Evolutionary conservation across 2,797 vertebrate genomes (phyloP).

Genomic region (Discoglossus pictus): DNA sequence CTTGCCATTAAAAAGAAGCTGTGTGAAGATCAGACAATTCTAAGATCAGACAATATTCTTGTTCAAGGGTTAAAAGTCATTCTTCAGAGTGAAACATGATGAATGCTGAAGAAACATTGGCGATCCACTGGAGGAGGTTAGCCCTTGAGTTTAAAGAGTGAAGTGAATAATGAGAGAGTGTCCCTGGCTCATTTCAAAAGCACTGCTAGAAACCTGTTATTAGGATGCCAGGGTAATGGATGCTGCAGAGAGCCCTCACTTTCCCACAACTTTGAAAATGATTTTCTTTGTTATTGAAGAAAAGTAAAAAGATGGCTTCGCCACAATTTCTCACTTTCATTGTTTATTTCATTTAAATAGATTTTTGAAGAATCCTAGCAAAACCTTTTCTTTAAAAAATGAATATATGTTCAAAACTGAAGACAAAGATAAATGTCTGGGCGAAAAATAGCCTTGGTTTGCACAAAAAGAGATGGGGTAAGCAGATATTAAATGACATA

Average conservation of each 20-base stretch:
- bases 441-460: too few species aligned
- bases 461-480: too few species aligned
- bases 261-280: slow-evolving; percentile 32
- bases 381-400: too few species aligned
- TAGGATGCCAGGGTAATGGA: slow-evolving; percentile 36
- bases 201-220: slow-evolving; percentile 31
- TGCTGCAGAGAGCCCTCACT: slow-evolving; percentile 25
- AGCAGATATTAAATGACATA: too few species aligned
- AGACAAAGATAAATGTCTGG: too few species aligned
- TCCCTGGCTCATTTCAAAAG: slow-evolving; percentile 12
- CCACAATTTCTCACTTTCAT: too few species aligned
- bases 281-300: slow-evolving; percentile 24
- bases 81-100: slow-evolving; percentile 1
- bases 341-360: too few species aligned
- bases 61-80: slow-evolving; percentile 6
- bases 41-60: too few species aligned
- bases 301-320: slow-evolving; percentile 29
- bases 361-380: too few species aligned
- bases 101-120: slow-evolving; percentile 17
- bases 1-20: background rate
- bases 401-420: too few species aligned
- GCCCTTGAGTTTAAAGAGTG: slow-evolving; percentile 37
- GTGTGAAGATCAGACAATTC: background rate
- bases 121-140: slow-evolving; percentile 29
- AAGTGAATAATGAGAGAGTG: slow-evolving; percentile 26